Evolutionary conservation across 2,113 vertebrate species (phyloP).

Genomic region (Eurypyga helias): DNA sequence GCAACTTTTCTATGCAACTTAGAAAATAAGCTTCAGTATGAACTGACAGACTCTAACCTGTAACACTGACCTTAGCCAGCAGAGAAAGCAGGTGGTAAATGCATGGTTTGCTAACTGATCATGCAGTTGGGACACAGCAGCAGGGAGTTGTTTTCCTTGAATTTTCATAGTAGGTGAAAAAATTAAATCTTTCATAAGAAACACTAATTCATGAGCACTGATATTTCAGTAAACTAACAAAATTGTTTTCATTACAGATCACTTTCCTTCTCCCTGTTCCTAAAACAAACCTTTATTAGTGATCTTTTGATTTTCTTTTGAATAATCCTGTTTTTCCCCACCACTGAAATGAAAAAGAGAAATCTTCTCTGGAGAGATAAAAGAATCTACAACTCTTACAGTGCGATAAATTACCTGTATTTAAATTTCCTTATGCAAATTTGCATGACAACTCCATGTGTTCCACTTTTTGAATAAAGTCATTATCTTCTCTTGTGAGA

Average conservation of each 20-base stretch:
- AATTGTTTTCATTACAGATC: neutral
- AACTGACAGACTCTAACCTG: neutral
- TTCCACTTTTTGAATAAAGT: neutral
- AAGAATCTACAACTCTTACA: neutral
- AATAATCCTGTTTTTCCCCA: neutral
- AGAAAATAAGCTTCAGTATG: neutral
- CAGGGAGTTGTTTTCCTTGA: neutral
- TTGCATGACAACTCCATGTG: neutral
- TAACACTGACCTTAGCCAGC: neutral
- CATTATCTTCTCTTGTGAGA: neutral
- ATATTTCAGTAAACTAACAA: neutral
- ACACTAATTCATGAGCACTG: neutral
- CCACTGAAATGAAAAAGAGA: neutral
- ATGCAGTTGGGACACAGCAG: neutral
- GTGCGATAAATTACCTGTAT: neutral
- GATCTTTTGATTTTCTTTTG: fast-evolving
- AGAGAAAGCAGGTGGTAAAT: neutral
- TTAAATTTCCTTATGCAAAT: neutral
- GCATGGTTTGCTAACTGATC: neutral
- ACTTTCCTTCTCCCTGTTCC: neutral
- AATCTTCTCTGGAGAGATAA: neutral
- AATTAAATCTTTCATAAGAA: neutral
- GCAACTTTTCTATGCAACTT: neutral
- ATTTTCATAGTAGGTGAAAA: neutral
- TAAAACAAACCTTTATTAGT: neutral